Conservation (phyloP, 2,797 vertebrate species). For the Protosalanx chinensis region DNA sequence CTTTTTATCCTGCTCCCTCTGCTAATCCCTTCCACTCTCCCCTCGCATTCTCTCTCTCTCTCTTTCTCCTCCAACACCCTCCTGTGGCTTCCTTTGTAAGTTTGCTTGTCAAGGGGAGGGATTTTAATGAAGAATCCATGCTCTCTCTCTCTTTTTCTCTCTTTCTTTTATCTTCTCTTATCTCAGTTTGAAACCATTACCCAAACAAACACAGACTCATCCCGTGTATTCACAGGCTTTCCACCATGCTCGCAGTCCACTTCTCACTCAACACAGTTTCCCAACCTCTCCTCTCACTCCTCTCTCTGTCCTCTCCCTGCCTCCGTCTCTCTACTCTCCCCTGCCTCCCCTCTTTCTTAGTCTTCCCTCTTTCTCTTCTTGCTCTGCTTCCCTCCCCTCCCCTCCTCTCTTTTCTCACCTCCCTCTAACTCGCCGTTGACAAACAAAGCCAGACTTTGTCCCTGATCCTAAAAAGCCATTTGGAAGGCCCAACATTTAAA, state of each 20-base stretch:
- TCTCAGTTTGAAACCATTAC: not conserved
- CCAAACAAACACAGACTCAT: not conserved
- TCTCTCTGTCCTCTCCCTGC: not conserved
- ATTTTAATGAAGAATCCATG: slow-evolving; percentile 23
- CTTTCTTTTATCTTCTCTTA: not conserved
- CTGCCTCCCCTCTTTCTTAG: not conserved
- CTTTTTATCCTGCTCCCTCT: not conserved
- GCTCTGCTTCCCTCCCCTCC: not conserved
- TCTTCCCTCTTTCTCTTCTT: not conserved
- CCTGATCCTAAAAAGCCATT: not conserved
- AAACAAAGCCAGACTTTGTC: not conserved
- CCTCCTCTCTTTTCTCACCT: not conserved
- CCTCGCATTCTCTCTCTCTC: slow-evolving; percentile 41
- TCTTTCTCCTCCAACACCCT: slow-evolving; percentile 17
- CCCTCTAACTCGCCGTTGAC: not conserved
- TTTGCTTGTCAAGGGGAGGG: slow-evolving; percentile 19
- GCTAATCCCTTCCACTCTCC: not conserved
- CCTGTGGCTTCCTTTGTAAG: not conserved
- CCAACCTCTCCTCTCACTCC: not conserved
- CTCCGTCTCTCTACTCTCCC: not conserved
- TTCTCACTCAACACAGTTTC: too few species aligned
- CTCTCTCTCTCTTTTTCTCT: slow-evolving; percentile 7
- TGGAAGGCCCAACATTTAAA: not conserved
- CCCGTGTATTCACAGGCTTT: not conserved
- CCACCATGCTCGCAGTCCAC: not conserved